Percentiles rank a stretch among this genome's conserved stretches.
Conservation (phyloP, 2,113 vertebrate species). For the Actenoides hombroni region DNA sequence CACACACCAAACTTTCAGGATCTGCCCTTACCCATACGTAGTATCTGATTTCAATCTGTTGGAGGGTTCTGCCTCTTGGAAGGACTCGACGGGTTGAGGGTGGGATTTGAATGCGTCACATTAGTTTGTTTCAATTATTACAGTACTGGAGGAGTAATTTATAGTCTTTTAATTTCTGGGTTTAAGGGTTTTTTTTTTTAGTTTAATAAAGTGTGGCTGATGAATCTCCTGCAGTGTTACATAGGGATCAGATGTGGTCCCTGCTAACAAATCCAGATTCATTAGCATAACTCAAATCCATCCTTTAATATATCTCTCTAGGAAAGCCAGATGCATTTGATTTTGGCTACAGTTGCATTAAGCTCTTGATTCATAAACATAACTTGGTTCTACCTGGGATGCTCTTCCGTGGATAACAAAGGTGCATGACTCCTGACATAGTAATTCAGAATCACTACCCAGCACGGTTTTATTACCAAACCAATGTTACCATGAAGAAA, state of each 20-base stretch:
- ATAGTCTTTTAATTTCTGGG: slow-evolving; percentile 39
- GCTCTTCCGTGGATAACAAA: neutral
- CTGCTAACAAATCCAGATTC: slow-evolving; percentile 54
- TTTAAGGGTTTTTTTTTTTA: slow-evolving; percentile 21
- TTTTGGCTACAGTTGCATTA: neutral
- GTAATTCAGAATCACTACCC: neutral
- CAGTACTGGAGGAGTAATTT: slow-evolving; percentile 20
- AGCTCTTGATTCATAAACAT: slow-evolving; percentile 7
- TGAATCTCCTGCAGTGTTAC: slow-evolving; percentile 44
- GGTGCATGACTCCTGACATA: neutral
- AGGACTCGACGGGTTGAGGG: neutral
- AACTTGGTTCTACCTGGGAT: neutral
- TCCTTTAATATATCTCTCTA: slow-evolving; percentile 41
- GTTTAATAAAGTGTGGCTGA: slow-evolving; percentile 55
- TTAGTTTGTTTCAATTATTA: slow-evolving; percentile 41
- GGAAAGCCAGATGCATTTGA: slow-evolving; percentile 33
- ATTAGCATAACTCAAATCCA: slow-evolving; percentile 63
- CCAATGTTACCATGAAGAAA: slow-evolving; percentile 36
- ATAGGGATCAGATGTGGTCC: slow-evolving; percentile 62
- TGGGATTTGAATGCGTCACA: neutral
- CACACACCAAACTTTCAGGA: neutral
- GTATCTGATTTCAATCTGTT: neutral
- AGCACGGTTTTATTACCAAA: neutral
- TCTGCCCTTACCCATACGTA: neutral
- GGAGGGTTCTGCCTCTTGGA: neutral